These are phyloP conservation scores for Homarus gammarus DNA, from an alignment of 2,888 invertebrate genomes.

Conservation along the genomic window DNA sequence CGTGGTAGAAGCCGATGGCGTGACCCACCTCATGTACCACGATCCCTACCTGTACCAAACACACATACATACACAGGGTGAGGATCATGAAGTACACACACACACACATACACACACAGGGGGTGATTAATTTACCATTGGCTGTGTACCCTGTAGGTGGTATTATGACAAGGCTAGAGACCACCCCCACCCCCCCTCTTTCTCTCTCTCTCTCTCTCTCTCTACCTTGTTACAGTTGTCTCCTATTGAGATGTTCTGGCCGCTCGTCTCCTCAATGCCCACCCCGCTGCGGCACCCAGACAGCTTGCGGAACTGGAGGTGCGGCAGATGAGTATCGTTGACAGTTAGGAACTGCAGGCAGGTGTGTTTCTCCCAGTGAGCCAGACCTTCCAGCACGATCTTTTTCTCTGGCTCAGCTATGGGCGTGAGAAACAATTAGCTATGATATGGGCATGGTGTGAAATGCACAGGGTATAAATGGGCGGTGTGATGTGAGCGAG, in stretches of 20 bases:
- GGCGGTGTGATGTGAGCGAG: too few relatives aligned
- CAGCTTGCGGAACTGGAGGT: conserved; percentile 71
- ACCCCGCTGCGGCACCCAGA: conserved; percentile 73
- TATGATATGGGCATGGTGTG: not conserved
- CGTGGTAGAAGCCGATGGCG: conserved; percentile 75
- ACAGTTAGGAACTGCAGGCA: conserved; percentile 93
- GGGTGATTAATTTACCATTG: too few relatives aligned
- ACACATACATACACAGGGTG: too few relatives aligned
- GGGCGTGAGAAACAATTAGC: not conserved
- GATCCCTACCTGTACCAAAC: conserved; percentile 63
- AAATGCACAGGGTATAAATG: not conserved
- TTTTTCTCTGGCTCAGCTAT: conserved; percentile 62
- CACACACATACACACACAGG: too few relatives aligned
- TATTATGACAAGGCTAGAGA: not conserved
- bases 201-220: not conserved
- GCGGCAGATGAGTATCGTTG: conserved; percentile 55
- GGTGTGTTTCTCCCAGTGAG: conserved; percentile 99
- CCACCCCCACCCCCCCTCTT: too few relatives aligned
- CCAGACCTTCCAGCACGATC: conserved; percentile 85
- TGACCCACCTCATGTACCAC: conserved; percentile 75
- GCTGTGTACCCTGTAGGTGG: too few relatives aligned
- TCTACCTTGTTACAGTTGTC: conserved; percentile 70
- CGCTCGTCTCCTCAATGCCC: conserved; percentile 60
- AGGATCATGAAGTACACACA: too few relatives aligned
- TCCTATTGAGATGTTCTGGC: conserved; percentile 75